Base-by-base conservation (phyloP, 2,888 invertebrate genomes). In the Torymus auratus region DNA sequence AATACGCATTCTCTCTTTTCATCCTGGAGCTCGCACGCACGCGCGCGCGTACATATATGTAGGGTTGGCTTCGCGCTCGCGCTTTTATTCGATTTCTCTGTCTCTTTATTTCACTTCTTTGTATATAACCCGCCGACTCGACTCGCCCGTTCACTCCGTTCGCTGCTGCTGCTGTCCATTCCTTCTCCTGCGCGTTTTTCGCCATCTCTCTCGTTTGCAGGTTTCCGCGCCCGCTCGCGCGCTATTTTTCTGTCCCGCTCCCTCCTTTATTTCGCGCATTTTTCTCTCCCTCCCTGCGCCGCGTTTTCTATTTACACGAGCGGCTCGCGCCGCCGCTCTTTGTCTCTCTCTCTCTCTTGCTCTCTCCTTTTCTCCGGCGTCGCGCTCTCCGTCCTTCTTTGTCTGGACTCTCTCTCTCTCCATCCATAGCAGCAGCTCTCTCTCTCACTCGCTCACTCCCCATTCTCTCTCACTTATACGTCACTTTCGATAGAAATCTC, bases 401-500 rank as follows among this genome's bases (percentile, higher is more conserved):
- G 53, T 53, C 53, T 23, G 14, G 23, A 28, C 56, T n/a, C 20
- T 11, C 23, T 4, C 14, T 28, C 55, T 69, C 52, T 68, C 12
- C 11, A 11, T 55, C 60, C 17, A 41, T 41, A 41, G 41, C 7
- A 15, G 20, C 50, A 13, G 14, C 28, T 11, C 23, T 12, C 14
- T 28, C 55, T 69, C 50, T 56, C 68, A 3, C 14, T 68, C 23
- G 14, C 20, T 68, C 12, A 5, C 14, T 55, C 60, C 17, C 58
- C 13, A 12, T 64, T 62, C 69, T 76, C 75, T 71, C 77, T 70
- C 75, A 2, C 68, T 5, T 41, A 61, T 17, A 53, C 78, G 81
- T 81, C 81, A 81, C 73, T 78, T 69, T 74, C 74, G 78, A 78
- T 81, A 74, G 69, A 74, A 81, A 81, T 81, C 81, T 70, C 7